A percentile compares a stretch with the other conserved stretches of the same genome.
Conservation (phyloP, 2,113 vertebrate species). For the Perca flavescens region DNA sequence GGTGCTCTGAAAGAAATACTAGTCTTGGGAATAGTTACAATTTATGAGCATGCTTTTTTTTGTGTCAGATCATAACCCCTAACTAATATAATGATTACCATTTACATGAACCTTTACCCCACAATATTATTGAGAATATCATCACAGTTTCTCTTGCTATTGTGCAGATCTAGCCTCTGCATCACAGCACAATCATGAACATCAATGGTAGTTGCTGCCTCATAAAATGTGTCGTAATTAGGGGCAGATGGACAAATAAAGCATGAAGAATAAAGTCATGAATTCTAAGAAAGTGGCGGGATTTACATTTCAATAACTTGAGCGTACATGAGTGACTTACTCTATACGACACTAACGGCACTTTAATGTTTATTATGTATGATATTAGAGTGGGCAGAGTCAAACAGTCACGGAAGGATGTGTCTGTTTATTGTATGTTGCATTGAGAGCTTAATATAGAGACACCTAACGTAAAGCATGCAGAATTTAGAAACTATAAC, state of each 20-base stretch:
- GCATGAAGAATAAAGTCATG: background rate
- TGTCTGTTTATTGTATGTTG: background rate
- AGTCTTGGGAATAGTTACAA: background rate
- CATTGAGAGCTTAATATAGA: background rate
- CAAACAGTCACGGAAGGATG: background rate
- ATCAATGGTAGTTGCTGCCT: background rate
- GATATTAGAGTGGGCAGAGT: background rate
- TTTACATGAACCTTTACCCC: background rate
- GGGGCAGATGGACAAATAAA: background rate
- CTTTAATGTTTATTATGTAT: background rate
- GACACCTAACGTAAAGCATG: background rate
- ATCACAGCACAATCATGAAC: background rate
- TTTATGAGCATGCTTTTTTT: background rate
- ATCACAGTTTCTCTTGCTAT: background rate
- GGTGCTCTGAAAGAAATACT: constrained; percentile 18
- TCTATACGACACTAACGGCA: too few species aligned
- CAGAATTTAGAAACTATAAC: too few species aligned
- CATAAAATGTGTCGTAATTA: background rate
- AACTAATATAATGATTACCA: background rate
- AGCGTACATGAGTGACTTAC: background rate
- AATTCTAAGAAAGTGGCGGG: background rate
- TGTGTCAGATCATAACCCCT: background rate
- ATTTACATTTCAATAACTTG: background rate
- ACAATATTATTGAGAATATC: background rate
- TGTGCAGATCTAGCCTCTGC: background rate